These are phyloP conservation scores for Beris morrisii DNA, from an alignment of 2,888 invertebrate species.

Conservation along the genomic window DNA sequence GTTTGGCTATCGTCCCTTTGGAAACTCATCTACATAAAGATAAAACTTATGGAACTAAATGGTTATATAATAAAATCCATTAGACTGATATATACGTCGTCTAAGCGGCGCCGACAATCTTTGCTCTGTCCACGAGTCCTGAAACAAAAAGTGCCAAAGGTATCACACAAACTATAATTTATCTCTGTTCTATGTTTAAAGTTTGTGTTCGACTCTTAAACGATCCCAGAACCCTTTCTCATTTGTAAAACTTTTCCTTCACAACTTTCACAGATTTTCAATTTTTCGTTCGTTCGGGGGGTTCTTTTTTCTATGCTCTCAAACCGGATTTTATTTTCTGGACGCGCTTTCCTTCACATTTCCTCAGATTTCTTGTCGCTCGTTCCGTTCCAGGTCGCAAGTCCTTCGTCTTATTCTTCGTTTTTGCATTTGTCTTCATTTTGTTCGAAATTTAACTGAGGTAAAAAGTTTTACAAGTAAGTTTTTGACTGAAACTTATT, in stretches of 20 bases:
- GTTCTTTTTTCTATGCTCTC: conserved; percentile 2
- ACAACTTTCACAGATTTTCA: conserved; percentile 31
- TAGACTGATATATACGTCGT: conserved; percentile 43
- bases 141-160: conserved; percentile 46
- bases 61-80: conserved; percentile 44
- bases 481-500: conserved; percentile 22
- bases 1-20: not conserved
- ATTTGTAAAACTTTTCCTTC: conserved; percentile 35
- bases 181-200: conserved; percentile 44
- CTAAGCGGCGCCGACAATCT: conserved; percentile 44
- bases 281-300: conserved; percentile 20
- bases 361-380: conserved; percentile 13
- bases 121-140: conserved; percentile 33
- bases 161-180: conserved; percentile 46
- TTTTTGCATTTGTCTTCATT: conserved; percentile 26
- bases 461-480: conserved; percentile 20
- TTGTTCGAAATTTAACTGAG: conserved; percentile 19
- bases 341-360: conserved; percentile 22
- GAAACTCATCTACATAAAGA: conserved; percentile 32
- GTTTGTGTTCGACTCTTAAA: conserved; percentile 41
- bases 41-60: conserved; percentile 43
- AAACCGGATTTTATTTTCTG: conserved; percentile 12
- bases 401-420: conserved; percentile 7
- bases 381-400: conserved; percentile 19
- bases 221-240: conserved; percentile 40